These are phyloP conservation scores for Steinernema scapterisci DNA, from an alignment of 2,888 invertebrate genomes.

Conservation along the genomic window DNA sequence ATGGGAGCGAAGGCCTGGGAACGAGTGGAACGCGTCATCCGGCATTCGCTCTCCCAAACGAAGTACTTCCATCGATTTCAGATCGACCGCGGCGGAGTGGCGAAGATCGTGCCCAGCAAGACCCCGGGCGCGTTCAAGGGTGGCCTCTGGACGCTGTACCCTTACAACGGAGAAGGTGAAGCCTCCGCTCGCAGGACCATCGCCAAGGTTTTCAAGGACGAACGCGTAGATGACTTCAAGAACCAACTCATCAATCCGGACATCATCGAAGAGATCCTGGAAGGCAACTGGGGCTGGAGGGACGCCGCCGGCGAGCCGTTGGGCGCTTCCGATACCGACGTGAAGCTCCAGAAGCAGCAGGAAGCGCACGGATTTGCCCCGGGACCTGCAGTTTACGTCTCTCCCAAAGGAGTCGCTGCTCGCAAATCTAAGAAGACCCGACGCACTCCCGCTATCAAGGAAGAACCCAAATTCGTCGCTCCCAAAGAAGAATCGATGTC, in stretches of 20 bases:
- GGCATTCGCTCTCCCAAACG: conserved; percentile 19
- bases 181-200: not conserved
- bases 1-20: not conserved
- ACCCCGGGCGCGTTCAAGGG: not conserved
- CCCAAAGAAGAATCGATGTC: too few relatives aligned
- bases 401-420: too few relatives aligned
- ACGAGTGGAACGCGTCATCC: not conserved
- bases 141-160: not conserved
- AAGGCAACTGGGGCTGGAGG: not conserved
- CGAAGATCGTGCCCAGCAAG: not conserved
- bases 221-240: not conserved
- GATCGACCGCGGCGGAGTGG: not conserved
- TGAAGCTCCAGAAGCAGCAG: not conserved
- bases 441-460: too few relatives aligned
- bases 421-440: too few relatives aligned
- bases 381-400: not conserved
- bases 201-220: conserved; percentile 8
- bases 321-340: not conserved
- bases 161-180: not conserved
- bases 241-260: not conserved
- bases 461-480: too few relatives aligned
- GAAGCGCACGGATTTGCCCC: not conserved
- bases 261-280: not conserved
- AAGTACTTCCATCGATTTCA: not conserved
- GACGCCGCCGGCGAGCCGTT: not conserved